These are phyloP conservation scores for Parascotia fuliginaria DNA, from an alignment of 2,888 invertebrate genomes.

Conservation along the genomic window DNA sequence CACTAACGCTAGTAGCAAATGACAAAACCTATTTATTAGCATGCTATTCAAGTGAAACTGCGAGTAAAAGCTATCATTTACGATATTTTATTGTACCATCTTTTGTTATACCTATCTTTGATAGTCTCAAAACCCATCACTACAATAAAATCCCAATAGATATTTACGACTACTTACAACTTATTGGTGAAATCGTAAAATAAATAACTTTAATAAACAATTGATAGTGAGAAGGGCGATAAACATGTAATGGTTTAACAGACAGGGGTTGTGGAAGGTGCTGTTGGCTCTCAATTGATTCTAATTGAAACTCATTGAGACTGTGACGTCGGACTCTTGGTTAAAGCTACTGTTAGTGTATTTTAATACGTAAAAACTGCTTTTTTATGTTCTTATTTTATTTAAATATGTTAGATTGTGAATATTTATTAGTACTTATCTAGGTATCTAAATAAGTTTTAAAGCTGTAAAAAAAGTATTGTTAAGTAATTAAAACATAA, in stretches of 20 bases:
- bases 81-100: too few relatives aligned
- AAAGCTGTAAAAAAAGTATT: too few relatives aligned
- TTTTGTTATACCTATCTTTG: too few relatives aligned
- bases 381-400: background rate
- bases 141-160: background rate
- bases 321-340: conserved; percentile 51
- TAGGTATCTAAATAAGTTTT: too few relatives aligned
- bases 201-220: conserved; percentile 3
- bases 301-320: conserved; percentile 78
- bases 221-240: conserved; percentile 6
- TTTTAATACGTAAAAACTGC: conserved; percentile 23
- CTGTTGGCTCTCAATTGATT: conserved; percentile 74
- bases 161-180: background rate
- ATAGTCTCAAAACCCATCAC: background rate
- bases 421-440: too few relatives aligned
- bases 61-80: too few relatives aligned
- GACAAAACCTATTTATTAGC: too few relatives aligned
- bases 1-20: too few relatives aligned
- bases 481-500: too few relatives aligned
- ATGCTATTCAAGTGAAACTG: too few relatives aligned
- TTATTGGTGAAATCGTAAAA: conserved; percentile 1
- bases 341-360: conserved; percentile 29
- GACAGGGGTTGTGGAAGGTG: conserved; percentile 76
- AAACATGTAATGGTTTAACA: conserved; percentile 48
- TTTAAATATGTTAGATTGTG: background rate